These are phyloP conservation scores for Clanis bilineata DNA, from an alignment of 2,888 invertebrate species.

Conservation along the genomic window DNA sequence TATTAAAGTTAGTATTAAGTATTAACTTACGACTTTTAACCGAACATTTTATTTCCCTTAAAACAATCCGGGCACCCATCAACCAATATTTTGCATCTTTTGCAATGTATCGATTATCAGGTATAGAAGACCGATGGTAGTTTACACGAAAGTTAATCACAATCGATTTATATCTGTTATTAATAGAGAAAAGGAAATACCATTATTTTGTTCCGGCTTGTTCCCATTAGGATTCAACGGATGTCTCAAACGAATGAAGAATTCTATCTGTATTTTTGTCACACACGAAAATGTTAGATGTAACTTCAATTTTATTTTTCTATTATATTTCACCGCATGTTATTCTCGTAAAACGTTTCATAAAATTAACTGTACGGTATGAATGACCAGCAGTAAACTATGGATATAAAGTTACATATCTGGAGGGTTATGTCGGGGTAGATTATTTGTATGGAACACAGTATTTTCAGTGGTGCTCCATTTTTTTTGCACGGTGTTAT, in stretches of 20 bases:
- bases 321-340: slow-evolving; percentile 15
- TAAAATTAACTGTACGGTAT: slow-evolving; percentile 1
- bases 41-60: no score
- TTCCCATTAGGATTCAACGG: slow-evolving; percentile 8
- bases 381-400: neutral
- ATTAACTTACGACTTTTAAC: no score
- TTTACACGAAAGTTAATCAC: neutral
- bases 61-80: no score
- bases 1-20: no score
- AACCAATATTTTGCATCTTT: no score
- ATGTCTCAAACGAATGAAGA: slow-evolving; percentile 17
- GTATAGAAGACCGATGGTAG: neutral
- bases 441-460: neutral
- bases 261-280: slow-evolving; percentile 16
- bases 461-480: neutral
- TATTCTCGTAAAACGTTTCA: slow-evolving; percentile 7
- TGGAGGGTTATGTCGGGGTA: neutral
- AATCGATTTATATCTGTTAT: slow-evolving; percentile 3
- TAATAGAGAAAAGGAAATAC: slow-evolving; percentile 5
- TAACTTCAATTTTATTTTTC: slow-evolving; percentile 17
- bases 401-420: neutral
- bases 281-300: slow-evolving; percentile 17
- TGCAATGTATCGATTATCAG: neutral
- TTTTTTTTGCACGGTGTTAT: no score
- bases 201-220: slow-evolving; percentile 6